These are phyloP conservation scores for Drosophila funebris DNA, from an alignment of 1,140 invertebrate species.

Conservation along the genomic window DNA sequence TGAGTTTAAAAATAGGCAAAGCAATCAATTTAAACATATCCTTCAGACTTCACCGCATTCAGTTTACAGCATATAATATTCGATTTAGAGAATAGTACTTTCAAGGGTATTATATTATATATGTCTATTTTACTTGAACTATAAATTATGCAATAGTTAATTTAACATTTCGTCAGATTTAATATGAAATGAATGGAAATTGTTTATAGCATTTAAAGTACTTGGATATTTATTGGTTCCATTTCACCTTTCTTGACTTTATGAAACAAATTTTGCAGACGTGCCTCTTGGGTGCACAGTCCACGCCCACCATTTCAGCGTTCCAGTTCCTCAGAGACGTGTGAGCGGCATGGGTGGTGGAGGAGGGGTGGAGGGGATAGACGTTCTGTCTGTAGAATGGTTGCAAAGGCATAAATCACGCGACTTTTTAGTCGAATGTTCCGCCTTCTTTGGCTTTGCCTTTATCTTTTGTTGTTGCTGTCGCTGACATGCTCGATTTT, in stretches of 20 bases:
- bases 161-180: neutral
- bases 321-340: slow-evolving; percentile 2
- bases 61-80: neutral
- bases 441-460: slow-evolving; percentile 46
- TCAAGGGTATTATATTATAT: no score
- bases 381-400: neutral
- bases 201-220: slow-evolving; percentile 16
- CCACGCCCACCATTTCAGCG: slow-evolving; percentile 24
- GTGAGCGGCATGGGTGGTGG: neutral
- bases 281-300: slow-evolving; percentile 19
- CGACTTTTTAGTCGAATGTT: slow-evolving; percentile 44
- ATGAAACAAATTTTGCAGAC: slow-evolving; percentile 23
- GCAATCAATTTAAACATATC: slow-evolving; percentile 39
- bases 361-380: neutral
- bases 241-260: slow-evolving; percentile 12
- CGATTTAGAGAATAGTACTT: slow-evolving; percentile 6
- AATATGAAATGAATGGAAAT: slow-evolving; percentile 17
- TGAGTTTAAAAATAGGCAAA: slow-evolving; percentile 28
- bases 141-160: no score
- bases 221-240: slow-evolving; percentile 22
- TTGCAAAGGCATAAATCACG: slow-evolving; percentile 42
- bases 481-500: slow-evolving; percentile 38
- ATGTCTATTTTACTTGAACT: no score
- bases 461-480: slow-evolving; percentile 36
- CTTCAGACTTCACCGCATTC: slow-evolving; percentile 34